Base-by-base conservation (phyloP, 2,113 vertebrate species). In the Haemorhous mexicanus region DNA sequence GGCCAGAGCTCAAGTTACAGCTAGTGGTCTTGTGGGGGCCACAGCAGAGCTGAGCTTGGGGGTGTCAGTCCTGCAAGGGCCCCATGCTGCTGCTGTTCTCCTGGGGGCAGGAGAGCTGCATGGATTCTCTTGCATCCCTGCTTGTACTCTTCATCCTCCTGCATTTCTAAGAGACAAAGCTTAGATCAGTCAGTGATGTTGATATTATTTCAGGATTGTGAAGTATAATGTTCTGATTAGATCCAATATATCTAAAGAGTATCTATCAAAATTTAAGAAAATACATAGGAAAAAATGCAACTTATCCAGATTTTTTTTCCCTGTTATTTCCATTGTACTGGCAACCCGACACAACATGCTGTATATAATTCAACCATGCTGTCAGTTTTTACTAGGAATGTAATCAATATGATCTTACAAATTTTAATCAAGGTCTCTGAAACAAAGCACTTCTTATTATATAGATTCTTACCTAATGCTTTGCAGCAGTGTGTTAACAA, bases 401-500 rank as follows among this genome's bases (percentile, higher is more conserved):
- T 49, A 74, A 93, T 88, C 90, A 73, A 73, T 93, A 79, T 22
- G n/a, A 91, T 73, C 52, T 90, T 79, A 87, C 21, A 75, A 49
- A 90, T 85, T 87, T 91, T 66, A 89, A 91, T 91, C 67, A 85
- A 69, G 59, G 30, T 85, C 37, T 79, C 63, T 91, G 81, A 91
- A 93, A 89, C 41, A 79, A 93, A 77, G 39, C 58, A 62, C 43
- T 95, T 35, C 2, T 61, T 91, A 53, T 89, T 75, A 39, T 67
- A 86, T 84, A 77, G 70, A 46, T 93, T 95, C 43, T 95, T 92
- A 59, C 85, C 43, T 70, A 73, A 80, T 49, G 50, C 32, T 55
- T 93, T 94, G 69, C 79, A 90, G 74, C 64, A 43, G 30, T 63
- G 35, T 67, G 75, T 91, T 94, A 91, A 91, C 70, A 95, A 93